Evolutionary conservation across 2,888 invertebrate genomes (phyloP), one percentile per base, ranked within the genome.

Genomic region (Drosophila subquinaria): DNA sequence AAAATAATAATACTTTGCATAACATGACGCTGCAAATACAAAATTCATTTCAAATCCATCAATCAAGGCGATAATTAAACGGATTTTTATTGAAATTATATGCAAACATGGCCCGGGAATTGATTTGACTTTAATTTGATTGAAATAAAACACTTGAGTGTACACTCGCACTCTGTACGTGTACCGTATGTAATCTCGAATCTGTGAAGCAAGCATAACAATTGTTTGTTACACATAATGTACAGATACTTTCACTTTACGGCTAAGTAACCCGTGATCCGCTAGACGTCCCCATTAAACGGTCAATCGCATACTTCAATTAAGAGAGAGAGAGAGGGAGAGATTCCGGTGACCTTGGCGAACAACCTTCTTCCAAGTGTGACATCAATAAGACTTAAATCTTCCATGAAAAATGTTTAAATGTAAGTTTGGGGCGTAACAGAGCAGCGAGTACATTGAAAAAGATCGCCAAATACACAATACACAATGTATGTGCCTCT

Each of bases 51-150:
- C 13, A 40, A 60, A 57, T 60, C 64, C 79, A 84, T 84, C 84
- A 84, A 84, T 84, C 84, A 84, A 48, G 65, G 38, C 52, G 60
- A 63, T 73, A 88, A 88, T 86, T 86, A 81, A 88, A 76, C 73
- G 59, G 57, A 81, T 56, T 86, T 86, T 73, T 69, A 88, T 81
- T 88, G 73, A 81, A 86, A 86, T 81, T 74, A 71, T 73, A 78
- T 78, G 81, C 77, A 79, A 69, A 88, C 85, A 84, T 66, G 52
- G 38, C 38, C 63, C 35, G 57, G 42, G 68, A 71, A 77, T 73
- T 68, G 70, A 76, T 71, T 77, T 67, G 72, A 74, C 57, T 76
- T 68, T 81, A 87, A 83, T 81, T 79, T 73, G 64, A 76, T 79
- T 56, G 73, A 76, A 83, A 72, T 81, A 67, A 87, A 73, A 68